Base-by-base conservation (phyloP, 1,140 invertebrate species). In the Sipha flava region DNA sequence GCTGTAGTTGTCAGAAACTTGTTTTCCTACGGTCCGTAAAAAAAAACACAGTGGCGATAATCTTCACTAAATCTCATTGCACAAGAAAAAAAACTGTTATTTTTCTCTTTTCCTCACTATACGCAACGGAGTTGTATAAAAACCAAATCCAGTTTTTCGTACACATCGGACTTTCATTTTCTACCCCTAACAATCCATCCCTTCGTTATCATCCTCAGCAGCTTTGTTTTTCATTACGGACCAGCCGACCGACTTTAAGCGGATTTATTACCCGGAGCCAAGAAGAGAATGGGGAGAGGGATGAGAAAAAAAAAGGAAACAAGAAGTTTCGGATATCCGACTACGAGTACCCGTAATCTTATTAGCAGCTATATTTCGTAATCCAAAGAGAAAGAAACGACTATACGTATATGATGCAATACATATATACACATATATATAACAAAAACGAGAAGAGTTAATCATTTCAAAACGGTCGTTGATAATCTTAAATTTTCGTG, bases 191-290 rank as follows among this genome's bases (percentile, higher is more conserved):
- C 68, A 49, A 47, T 72, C 72, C 72, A 18, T 54, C 45, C 52
- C 34, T 29, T 40, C 52, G 73, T 77, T 77, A 77, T 77, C 73
- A 26, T 77, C 52, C 52, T 57, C 73, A 14, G 73, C 73, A 77
- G 73, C 73, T 77, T 77, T 77, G 73, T 77, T 77, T 77, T 77
- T 77, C 73, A 77, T 77, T 77, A 77, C 52, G 73, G 47, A 37
- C 45, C 70, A 49, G 31, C 73, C 52, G 49, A 77, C 73, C 73
- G 73, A 47, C 34, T 77, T 54, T 77, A 77, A 77, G 73, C 73
- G 73, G 73, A 77, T 77, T 77, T 77, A 77, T 77, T 77, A 59
- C 73, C 73, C 73, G 52, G 23, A 57, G 73, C 72, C 52, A 57
- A 57, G 26, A 40, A 52, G 26, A 3, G 5, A 31, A 16, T 34